Evolutionary conservation across 2,888 invertebrate species (phyloP), one percentile per base, ranked within the genome.

Genomic region (Microctonus hyperodae): DNA sequence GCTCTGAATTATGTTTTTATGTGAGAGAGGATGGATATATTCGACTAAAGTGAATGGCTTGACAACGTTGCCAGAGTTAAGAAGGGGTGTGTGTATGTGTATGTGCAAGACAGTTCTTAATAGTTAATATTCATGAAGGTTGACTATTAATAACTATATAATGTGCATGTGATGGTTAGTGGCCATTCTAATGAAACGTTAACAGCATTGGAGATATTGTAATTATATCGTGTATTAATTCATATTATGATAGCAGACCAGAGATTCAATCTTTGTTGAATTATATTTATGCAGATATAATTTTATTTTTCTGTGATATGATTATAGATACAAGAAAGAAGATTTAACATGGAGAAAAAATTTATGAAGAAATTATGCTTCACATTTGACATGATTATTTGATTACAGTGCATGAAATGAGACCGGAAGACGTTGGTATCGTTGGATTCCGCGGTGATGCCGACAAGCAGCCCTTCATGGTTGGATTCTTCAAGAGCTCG

Each of bases 391-490:
- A 64, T 69, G 67, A 70, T 70, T 72, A 69, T 70, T 66, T 69
- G 62, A 64, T 82, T 82, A 71, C 74, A 91, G 93, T 91, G 69
- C 91, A 92, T 70, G 94, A 95, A 82, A 87, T 95, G 11, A 90
- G 92, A 76, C 91, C 95, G 1, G 93, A 94, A 80, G 93, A 94
- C 75, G 90, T 95, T 64, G 96, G 96, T 0, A 83, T 96, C 37
- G 89, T 94, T 20, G 92, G 93, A 73, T 88, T 90, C 5, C 89
- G 90, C 70, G 92, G 91, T 0, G 88, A 90, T 70, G 92, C 93
- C 76, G 93, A 94, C 72, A 92, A 91, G 75, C 95, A 96, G 80
- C 95, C 97, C 0, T 97, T 97, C 83, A 89, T 97, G 88, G 96
- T 96, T 10, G 95, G 94, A 0, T 97, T 95, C 83, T 90, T 94